Percentiles rank a stretch among this genome's conserved stretches.
Conservation (phyloP, 1,140 invertebrate genomes). For the Chironomus tepperi region DNA sequence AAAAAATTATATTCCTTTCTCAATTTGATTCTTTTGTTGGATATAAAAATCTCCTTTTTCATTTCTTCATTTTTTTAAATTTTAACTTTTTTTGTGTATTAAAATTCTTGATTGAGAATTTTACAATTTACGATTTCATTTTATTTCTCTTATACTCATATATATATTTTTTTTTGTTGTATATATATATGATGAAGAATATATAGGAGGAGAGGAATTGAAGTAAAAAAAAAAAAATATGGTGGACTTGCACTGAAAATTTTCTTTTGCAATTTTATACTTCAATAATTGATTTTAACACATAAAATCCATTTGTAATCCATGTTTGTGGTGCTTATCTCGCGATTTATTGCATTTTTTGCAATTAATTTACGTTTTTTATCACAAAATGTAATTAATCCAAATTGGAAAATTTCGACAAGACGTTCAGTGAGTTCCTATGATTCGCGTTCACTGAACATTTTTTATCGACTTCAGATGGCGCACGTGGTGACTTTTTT, state of each 20-base stretch:
- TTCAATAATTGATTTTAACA: neutral
- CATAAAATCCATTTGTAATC: slow-evolving; percentile 19
- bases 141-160: slow-evolving; percentile 2
- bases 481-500: neutral
- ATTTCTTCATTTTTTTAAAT: no score
- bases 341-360: slow-evolving; percentile 21
- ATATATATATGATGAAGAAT: slow-evolving; percentile 10
- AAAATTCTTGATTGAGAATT: neutral
- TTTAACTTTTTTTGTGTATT: no score
- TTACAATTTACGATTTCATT: slow-evolving; percentile 21
- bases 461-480: neutral
- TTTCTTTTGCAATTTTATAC: slow-evolving; percentile 19
- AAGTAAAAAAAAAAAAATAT: slow-evolving; percentile 22
- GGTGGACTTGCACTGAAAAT: slow-evolving; percentile 17
- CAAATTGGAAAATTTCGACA: slow-evolving; percentile 17
- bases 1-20: neutral
- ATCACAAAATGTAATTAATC: slow-evolving; percentile 18
- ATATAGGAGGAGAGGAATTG: slow-evolving; percentile 14
- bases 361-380: slow-evolving; percentile 17
- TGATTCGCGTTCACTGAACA: slow-evolving; percentile 15
- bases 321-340: slow-evolving; percentile 3
- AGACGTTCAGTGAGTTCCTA: slow-evolving; percentile 17
- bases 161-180: neutral
- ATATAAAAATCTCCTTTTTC: no score
- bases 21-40: no score